A percentile compares a stretch with the other conserved stretches of the same genome.
phyloP scores from a whole-genome alignment of 2,113 vertebrate genomes.

The Neofelis nebulosa region DNA sequence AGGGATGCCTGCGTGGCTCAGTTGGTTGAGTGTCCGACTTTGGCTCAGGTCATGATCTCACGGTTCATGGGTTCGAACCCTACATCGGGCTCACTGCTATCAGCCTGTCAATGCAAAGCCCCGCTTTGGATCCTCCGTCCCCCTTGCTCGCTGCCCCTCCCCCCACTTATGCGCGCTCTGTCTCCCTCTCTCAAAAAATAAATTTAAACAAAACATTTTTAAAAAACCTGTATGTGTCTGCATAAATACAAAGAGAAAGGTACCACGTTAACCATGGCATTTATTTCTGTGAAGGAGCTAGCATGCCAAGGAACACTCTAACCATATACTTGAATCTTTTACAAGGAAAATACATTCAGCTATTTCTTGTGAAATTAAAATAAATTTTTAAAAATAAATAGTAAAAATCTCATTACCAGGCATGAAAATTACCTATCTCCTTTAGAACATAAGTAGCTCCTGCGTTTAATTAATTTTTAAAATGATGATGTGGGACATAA shows the following conservation, averaged over 20 bases:
- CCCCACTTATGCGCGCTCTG: no score
- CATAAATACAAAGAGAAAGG: background rate
- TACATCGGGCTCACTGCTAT: no score
- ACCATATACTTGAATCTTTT: background rate
- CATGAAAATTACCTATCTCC: background rate
- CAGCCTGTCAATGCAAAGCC: no score
- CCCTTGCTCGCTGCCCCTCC: no score
- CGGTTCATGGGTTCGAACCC: no score
- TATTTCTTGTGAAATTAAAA: constrained; percentile 24
- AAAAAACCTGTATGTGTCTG: background rate
- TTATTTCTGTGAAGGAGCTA: background rate
- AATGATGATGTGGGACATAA: background rate
- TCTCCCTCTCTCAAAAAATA: no score
- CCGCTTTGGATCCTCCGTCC: no score
- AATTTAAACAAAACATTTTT: no score
- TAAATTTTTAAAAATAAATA: background rate
- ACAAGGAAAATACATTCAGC: background rate
- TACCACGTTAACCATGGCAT: background rate
- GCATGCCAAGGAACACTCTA: background rate
- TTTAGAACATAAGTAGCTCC: background rate
- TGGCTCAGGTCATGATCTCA: no score
- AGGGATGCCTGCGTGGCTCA: no score
- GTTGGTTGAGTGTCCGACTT: no score
- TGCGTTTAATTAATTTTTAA: background rate
- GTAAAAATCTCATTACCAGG: background rate